Base-by-base conservation (phyloP, 2,113 vertebrate species). In the Pedionomus torquatus region DNA sequence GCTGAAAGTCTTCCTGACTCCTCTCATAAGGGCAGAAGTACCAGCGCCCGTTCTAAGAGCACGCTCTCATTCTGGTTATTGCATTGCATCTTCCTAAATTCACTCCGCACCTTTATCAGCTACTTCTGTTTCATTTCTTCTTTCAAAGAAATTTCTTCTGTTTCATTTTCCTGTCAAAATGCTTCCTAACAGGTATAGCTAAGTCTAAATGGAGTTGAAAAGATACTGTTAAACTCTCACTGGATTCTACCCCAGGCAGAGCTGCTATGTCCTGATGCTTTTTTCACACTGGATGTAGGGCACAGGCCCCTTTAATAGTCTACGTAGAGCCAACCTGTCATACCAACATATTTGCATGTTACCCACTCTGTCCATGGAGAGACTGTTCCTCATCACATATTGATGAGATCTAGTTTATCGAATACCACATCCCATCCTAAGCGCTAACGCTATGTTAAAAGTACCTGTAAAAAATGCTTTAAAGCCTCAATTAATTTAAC, bases 51-150 rank as follows among this genome's bases (percentile, higher is more conserved):
- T 52, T 80, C 84, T 66, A 64, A 90, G 61, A 84, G 66, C 7
- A 1, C 12, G 16, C 15, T 84, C 21, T 75, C 54, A 64, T 82
- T 87, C 75, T 79, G 41, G 18, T 70, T 96, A 92, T 90, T 88
- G 70, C 44, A 84, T 79, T 94, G 61, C 64, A 71, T 43, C n/a
- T 86, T 57, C 61, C 87, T 69, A 76, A 76, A 85, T 71, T 82
- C 70, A 92, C 46, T 30, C 37, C 39, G 33, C 0, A 0, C 57
- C 49, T 88, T 90, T 95, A 93, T 87, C 80, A 93, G 83, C 65
- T 75, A 55, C 63, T 94, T 86, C 75, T 86, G 46, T 94, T 90
- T 84, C 5, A 79, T 87, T 95, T 95, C 70, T 83, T 89, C 52
- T 69, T 82, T 80, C n/a, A n/a, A n/a, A n/a, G n/a, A n/a, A n/a